Percentiles rank a stretch among this genome's conserved stretches.
Conservation (phyloP, 2,888 invertebrate genomes). For the Incurvaria masculella region DNA sequence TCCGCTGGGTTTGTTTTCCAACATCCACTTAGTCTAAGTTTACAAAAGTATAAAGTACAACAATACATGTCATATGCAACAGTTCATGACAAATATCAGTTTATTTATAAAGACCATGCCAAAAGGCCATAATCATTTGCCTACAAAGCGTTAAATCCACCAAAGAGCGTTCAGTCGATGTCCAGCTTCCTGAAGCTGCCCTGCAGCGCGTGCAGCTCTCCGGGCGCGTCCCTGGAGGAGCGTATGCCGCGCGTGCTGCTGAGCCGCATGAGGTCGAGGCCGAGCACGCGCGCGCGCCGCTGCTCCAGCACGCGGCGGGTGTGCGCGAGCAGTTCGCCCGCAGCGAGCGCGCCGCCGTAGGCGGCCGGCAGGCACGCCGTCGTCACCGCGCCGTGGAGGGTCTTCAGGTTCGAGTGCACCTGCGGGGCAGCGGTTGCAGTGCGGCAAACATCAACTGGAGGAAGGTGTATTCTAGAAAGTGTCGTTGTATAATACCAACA, state of each 20-base stretch:
- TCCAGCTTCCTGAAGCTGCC: conserved; percentile 70
- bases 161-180: conserved; percentile 65
- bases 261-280: conserved; percentile 63
- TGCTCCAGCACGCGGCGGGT: conserved; percentile 62
- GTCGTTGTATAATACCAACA: no score
- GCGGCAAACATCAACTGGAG: neutral
- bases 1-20: no score
- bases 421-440: conserved; percentile 25
- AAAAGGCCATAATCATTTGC: no score
- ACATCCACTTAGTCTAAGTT: no score
- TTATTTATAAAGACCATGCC: no score
- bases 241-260: conserved; percentile 58
- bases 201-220: conserved; percentile 35
- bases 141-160: no score
- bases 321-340: conserved; percentile 66
- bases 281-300: conserved; percentile 57
- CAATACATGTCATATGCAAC: no score
- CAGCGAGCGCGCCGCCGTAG: conserved; percentile 68
- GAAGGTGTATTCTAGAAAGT: neutral
- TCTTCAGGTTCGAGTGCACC: conserved; percentile 57
- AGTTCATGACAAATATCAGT: no score
- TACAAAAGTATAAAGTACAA: no score
- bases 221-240: conserved; percentile 29
- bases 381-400: conserved; percentile 59
- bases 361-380: conserved; percentile 64